These are phyloP conservation scores for Leiothrix lutea DNA, from an alignment of 2,113 vertebrate species.

Conservation along the genomic window DNA sequence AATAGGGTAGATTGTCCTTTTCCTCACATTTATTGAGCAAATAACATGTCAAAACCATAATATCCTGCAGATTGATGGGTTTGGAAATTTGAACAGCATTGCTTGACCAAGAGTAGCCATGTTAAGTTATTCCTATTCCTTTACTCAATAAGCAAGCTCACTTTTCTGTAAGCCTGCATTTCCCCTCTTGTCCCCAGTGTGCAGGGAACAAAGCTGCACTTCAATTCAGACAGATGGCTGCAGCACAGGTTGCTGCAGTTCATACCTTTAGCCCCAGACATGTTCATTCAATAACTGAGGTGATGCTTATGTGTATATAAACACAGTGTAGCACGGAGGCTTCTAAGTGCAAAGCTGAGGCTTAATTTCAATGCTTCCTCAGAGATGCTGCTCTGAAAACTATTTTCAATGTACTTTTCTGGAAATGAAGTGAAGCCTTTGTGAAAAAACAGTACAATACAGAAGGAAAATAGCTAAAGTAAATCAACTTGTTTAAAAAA, in stretches of 20 bases:
- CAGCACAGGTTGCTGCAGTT: background rate
- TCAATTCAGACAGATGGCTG: background rate
- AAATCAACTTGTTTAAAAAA: background rate
- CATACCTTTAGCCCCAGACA: background rate
- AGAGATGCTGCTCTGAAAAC: background rate
- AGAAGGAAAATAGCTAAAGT: background rate
- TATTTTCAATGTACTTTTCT: background rate
- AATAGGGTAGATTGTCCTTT: background rate
- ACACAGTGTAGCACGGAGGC: background rate
- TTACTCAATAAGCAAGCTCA: background rate
- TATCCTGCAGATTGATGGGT: background rate
- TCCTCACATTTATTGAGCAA: background rate
- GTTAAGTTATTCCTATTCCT: background rate
- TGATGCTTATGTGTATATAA: background rate
- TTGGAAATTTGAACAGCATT: background rate
- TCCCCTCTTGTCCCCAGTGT: accelerated
- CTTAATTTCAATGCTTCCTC: background rate
- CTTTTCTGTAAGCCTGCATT: background rate
- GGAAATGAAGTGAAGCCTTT: background rate
- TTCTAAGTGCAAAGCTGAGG: background rate
- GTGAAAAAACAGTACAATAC: background rate
- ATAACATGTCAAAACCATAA: background rate
- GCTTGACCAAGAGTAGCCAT: background rate
- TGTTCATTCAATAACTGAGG: background rate
- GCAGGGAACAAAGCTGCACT: background rate